phyloP scores from a whole-genome alignment of 2,113 vertebrate genomes.

The Corythoichthys intestinalis region DNA sequence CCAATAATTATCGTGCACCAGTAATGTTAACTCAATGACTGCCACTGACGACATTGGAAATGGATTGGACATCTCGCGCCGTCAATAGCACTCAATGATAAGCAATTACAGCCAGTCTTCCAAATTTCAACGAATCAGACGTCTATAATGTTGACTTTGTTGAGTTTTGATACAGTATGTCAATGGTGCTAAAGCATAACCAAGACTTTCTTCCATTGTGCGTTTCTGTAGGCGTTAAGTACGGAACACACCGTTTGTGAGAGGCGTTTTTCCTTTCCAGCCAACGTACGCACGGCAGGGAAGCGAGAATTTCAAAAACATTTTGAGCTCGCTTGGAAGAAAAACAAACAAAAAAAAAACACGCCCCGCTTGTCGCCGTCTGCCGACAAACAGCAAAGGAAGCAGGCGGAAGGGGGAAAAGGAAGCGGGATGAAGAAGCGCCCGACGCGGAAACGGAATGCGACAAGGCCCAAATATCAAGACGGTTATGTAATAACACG shows the following conservation, averaged over 20 bases:
- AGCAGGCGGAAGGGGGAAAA: constrained; percentile 20
- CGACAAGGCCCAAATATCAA: constrained; percentile 28
- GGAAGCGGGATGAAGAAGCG: constrained; percentile 18
- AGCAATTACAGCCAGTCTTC: too few relatives aligned
- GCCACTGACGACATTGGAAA: too few relatives aligned
- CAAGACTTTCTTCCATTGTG: background rate
- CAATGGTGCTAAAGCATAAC: too few relatives aligned
- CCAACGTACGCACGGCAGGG: background rate
- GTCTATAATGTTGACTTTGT: too few relatives aligned
- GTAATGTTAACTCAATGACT: too few relatives aligned
- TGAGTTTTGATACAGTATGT: too few relatives aligned
- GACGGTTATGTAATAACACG: constrained; percentile 52
- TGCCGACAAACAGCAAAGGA: constrained; percentile 42
- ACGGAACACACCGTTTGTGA: background rate
- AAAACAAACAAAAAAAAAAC: constrained; percentile 27
- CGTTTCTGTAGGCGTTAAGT: background rate
- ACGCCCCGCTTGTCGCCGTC: constrained; percentile 34
- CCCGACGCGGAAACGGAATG: constrained; percentile 13
- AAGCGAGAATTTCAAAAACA: background rate
- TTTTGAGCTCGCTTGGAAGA: constrained; percentile 2
- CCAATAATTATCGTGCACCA: too few relatives aligned
- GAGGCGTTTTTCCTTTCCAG: constrained; percentile 1
- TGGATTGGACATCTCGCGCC: too few relatives aligned
- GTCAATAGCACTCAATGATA: too few relatives aligned
- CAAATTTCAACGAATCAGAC: too few relatives aligned